These are phyloP conservation scores for Buathra laborator DNA, from an alignment of 2,888 invertebrate species.

Conservation along the genomic window DNA sequence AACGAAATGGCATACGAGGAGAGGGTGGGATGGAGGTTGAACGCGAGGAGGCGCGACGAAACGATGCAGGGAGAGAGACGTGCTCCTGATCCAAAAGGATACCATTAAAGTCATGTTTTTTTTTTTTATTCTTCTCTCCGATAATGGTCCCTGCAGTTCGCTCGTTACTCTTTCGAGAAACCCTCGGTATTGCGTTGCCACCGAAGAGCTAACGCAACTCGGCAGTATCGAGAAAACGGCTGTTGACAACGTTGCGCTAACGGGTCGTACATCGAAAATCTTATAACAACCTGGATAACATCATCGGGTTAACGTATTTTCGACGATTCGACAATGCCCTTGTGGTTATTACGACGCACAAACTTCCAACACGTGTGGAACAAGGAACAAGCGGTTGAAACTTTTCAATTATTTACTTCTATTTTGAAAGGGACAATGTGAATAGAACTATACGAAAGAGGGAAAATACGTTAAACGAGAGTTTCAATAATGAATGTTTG, in stretches of 20 bases:
- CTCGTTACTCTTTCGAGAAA: constrained; percentile 57
- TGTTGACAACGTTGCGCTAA: constrained; percentile 30
- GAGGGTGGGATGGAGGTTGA: neutral
- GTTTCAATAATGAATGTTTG: constrained; percentile 20
- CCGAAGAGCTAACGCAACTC: neutral
- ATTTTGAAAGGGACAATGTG: constrained; percentile 19
- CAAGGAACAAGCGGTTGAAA: neutral
- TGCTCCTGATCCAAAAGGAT: constrained; percentile 53
- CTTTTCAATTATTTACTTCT: constrained; percentile 2
- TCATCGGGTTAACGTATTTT: neutral
- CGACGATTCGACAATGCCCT: neutral
- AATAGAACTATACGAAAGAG: neutral
- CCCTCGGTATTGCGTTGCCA: constrained; percentile 4
- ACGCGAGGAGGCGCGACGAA: neutral
- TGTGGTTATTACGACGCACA: neutral
- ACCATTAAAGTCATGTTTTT: constrained; percentile 52
- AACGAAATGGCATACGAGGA: constrained; percentile 6
- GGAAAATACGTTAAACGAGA: neutral
- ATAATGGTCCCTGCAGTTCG: constrained; percentile 64
- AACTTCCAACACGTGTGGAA: neutral
- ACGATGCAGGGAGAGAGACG: constrained; percentile 40
- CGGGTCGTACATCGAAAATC: constrained; percentile 19
- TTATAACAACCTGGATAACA: constrained; percentile 19
- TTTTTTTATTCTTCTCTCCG: constrained; percentile 31
- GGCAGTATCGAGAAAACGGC: neutral